phyloP scores from a whole-genome alignment of 2,797 vertebrate species.

The Myotis vivesi region DNA sequence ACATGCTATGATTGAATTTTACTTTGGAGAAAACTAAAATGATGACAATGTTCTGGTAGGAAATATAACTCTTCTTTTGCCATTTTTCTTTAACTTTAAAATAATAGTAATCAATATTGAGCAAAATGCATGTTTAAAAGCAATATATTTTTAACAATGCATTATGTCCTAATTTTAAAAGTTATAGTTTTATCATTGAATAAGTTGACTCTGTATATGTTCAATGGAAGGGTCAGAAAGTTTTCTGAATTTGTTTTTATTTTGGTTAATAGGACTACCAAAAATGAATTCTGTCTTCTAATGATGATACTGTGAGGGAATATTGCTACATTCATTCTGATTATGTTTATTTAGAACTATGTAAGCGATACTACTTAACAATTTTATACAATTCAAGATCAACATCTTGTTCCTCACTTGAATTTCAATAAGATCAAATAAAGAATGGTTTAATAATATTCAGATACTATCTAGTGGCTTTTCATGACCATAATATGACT shows the following conservation, averaged over 20 bases:
- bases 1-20: not conserved
- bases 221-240: not conserved
- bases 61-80: not conserved
- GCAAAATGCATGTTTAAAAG: not conserved
- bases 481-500: constrained; percentile 5
- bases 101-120: not conserved
- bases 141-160: not conserved
- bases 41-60: not conserved
- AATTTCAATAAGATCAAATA: not conserved
- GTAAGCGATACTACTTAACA: not conserved
- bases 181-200: not conserved
- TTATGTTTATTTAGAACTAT: not conserved
- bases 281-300: not conserved
- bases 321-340: constrained; percentile 20
- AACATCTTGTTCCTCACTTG: not conserved
- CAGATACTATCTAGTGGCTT: not conserved
- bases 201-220: not conserved
- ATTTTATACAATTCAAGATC: constrained; percentile 10
- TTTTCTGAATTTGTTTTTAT: not conserved
- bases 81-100: not conserved
- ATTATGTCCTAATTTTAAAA: not conserved
- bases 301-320: not conserved
- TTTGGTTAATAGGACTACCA: not conserved
- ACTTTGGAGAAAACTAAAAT: no score
- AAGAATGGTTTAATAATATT: not conserved